Evolutionary conservation across 1,140 invertebrate species (phyloP), one percentile per base, ranked within the genome.

Genomic region (Piezodorus guildinii): DNA sequence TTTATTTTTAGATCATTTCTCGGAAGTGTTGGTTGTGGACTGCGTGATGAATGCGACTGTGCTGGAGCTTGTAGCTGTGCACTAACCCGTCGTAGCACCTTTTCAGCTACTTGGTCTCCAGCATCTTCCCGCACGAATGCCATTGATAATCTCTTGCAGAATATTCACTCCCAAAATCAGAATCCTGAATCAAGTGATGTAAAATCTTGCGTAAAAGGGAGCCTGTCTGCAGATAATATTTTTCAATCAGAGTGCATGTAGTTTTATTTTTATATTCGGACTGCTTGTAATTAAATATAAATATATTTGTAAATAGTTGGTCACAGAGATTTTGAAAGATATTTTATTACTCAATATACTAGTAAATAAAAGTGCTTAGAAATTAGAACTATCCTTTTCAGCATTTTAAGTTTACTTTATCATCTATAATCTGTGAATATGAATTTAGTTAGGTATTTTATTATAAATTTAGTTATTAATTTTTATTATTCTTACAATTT

Each of bases 21-120:
- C 56, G 25, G 39, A 46, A 10, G 45, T 65, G 16, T 63, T 25
- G 17, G 25, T 30, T 21, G 9, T 60, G 14, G 23, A 39, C 45
- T 19, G 39, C 25, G 44, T 45, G 34, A 15, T 15, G 44, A 34
- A 17, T 62, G 62, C 15, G 60, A 56, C 43, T 67, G 66, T 46
- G 59, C 56, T 34, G 66, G 60, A 16, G 67, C 67, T 12, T 68
- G 64, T 34, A 44, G 52, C 39, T 65, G 64, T 63, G 58, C 62
- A 16, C 46, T 51, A 17, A 25, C n/a, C 19, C 19, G 19, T 17
- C 39, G 30, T 1, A 39, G 34, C 16, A 25, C 45, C 14, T 27
- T 23, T 15, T 61, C 60, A 2, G 62, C 62, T 16, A 67, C 62
- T 2, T 67, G 66, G 66, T 65, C 67, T 5, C 67, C 67, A 4